These are phyloP conservation scores for Zaprionus lineosus DNA, from an alignment of 2,888 invertebrate species.

Conservation along the genomic window DNA sequence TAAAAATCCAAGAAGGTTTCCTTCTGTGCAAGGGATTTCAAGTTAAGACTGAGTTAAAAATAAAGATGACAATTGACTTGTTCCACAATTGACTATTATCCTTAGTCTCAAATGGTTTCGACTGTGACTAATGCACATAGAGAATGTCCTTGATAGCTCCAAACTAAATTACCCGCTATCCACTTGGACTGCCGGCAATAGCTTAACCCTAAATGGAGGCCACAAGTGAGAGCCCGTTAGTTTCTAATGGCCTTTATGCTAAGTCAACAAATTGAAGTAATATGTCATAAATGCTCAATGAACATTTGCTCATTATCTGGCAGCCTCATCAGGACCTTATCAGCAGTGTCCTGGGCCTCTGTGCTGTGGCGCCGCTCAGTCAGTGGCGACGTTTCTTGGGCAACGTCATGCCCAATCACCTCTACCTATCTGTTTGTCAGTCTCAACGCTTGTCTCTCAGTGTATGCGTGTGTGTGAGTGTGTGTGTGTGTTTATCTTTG, in stretches of 20 bases:
- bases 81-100: no score
- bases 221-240: background rate
- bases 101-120: no score
- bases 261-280: conserved; percentile 39
- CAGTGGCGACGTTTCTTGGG: conserved; percentile 20
- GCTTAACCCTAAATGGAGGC: background rate
- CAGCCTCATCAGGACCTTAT: conserved; percentile 18
- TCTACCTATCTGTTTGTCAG: no score
- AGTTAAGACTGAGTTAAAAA: conserved; percentile 29
- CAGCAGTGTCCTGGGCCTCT: conserved; percentile 22
- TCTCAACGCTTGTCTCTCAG: conserved; percentile 6
- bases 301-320: conserved; percentile 53
- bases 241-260: conserved; percentile 10
- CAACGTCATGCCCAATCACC: conserved; percentile 55
- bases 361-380: conserved; percentile 24
- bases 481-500: background rate
- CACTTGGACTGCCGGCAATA: no score
- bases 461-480: background rate
- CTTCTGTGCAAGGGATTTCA: conserved; percentile 13
- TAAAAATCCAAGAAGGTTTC: conserved; percentile 2
- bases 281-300: conserved; percentile 47
- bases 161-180: background rate
- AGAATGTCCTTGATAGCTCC: no score
- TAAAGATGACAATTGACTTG: conserved; percentile 35
- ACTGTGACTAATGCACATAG: no score